Evolutionary conservation across 2,888 invertebrate species (phyloP).

Genomic region (Sarcophaga carnaria): DNA sequence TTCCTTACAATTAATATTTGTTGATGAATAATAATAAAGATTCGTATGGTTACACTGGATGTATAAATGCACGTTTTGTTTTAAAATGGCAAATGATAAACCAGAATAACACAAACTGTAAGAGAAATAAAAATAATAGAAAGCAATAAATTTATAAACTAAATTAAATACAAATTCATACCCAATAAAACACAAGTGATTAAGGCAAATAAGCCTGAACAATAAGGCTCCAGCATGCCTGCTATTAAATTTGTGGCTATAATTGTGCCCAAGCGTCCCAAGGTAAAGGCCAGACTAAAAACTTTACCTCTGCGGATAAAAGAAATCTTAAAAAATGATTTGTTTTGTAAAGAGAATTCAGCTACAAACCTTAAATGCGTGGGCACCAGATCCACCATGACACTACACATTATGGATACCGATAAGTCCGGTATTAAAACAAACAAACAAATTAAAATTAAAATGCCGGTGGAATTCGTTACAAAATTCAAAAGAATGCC

Average conservation of each 20-base stretch:
- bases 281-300: constrained; percentile 75
- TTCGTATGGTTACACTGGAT: too few species aligned
- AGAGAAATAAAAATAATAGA: background rate
- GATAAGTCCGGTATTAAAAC: too few species aligned
- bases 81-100: constrained; percentile 74
- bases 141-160: constrained; percentile 67
- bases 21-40: too few species aligned
- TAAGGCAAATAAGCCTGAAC: constrained; percentile 75
- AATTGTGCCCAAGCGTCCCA: constrained; percentile 77
- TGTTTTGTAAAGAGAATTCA: too few species aligned
- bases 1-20: too few species aligned
- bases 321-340: background rate
- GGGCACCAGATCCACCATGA: too few species aligned
- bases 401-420: too few species aligned
- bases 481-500: too few species aligned
- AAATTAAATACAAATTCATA: constrained; percentile 37
- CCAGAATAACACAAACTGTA: constrained; percentile 75
- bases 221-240: constrained; percentile 73
- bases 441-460: too few species aligned
- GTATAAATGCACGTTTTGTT: too few species aligned
- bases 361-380: too few species aligned
- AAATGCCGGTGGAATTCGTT: too few species aligned
- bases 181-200: constrained; percentile 70
- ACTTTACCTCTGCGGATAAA: constrained; percentile 74
- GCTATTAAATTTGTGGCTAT: constrained; percentile 76